phyloP scores from a whole-genome alignment of 2,113 vertebrate species.

The Xiphophorus maculatus region DNA sequence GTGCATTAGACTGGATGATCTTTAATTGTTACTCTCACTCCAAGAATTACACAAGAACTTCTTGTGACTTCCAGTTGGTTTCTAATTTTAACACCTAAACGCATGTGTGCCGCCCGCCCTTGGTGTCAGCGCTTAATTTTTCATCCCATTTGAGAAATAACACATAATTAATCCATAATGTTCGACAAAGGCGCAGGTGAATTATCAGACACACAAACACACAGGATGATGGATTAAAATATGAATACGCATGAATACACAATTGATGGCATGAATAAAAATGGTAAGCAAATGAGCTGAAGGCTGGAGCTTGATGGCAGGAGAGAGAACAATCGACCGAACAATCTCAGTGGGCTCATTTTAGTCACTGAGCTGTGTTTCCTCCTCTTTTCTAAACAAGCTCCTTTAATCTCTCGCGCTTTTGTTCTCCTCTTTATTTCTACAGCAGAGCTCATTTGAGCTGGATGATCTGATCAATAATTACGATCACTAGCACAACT shows the following conservation, averaged over 20 bases:
- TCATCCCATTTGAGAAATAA: conserved; percentile 58
- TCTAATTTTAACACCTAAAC: neutral
- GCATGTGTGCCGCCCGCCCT: neutral
- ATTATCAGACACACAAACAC: conserved; percentile 57
- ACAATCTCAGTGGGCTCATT: conserved; percentile 59
- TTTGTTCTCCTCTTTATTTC: conserved; percentile 68
- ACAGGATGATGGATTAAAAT: conserved; percentile 68
- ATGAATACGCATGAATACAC: conserved; percentile 63
- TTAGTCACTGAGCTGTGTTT: conserved; percentile 54
- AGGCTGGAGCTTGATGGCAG: conserved; percentile 23
- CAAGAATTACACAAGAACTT: neutral
- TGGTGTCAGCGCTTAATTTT: conserved; percentile 32
- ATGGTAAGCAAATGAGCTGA: conserved; percentile 58
- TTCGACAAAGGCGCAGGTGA: conserved; percentile 43
- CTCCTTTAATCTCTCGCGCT: conserved; percentile 63
- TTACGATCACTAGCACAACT: conserved; percentile 39
- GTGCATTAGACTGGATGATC: conserved; percentile 61
- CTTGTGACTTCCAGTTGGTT: neutral
- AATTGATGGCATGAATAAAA: conserved; percentile 63
- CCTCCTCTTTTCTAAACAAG: conserved; percentile 54
- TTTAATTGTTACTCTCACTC: conserved; percentile 19
- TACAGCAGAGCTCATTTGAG: conserved; percentile 70
- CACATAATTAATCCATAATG: conserved; percentile 62
- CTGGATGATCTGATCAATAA: conserved; percentile 73
- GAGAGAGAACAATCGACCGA: conserved; percentile 52